Base-by-base conservation (phyloP, 2,888 invertebrate species). In the Auanema sp. region DNA sequence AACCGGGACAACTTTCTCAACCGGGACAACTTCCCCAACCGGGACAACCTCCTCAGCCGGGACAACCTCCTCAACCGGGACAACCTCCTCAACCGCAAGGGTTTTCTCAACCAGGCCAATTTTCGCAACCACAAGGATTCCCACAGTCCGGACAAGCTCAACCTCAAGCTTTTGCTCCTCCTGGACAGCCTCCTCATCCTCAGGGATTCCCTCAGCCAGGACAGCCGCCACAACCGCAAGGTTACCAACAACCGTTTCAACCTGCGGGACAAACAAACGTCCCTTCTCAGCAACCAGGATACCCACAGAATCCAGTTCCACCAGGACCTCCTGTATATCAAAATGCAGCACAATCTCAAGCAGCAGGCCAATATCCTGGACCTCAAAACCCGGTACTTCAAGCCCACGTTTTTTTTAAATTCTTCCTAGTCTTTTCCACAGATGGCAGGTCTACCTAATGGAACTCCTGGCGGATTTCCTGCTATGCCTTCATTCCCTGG, bases 271-370 rank as follows among this genome's bases (percentile, higher is more conserved):
- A 42, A 3, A 24, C 18, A 49, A n/a, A n/a, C n/a, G 57, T 51
- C 16, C 56, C 51, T 52, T 54, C 41, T n/a, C 40, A 49, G 51
- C 54, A 16, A 2, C 66, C 68, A 16, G 68, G 66, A 12, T 40
- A 33, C 24, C 4, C 47, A 55, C 42, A 53, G 61, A 56, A 33
- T 53, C 8, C 23, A n/a, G 11, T 23, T 18, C 58, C 44, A 12
- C 33, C 33, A 4, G 24, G 33, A 11, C 56, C 52, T n/a, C 42
- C 43, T 21, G 58, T 44, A 43, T 53, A 33, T 12, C 41, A 55
- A 33, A 52, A 60, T 10, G 24, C 43, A 50, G 50, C 63, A 42
- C 24, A 56, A 16, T 43, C 40, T 40, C 40, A 51, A 43, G 56
- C 55, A 43, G 4, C 33, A 5, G 33, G 33, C 8, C 33, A 33